Evolutionary conservation across 2,797 vertebrate genomes (phyloP), one percentile per base, ranked within the genome.

Genomic region (Rhinichthys osculus): DNA sequence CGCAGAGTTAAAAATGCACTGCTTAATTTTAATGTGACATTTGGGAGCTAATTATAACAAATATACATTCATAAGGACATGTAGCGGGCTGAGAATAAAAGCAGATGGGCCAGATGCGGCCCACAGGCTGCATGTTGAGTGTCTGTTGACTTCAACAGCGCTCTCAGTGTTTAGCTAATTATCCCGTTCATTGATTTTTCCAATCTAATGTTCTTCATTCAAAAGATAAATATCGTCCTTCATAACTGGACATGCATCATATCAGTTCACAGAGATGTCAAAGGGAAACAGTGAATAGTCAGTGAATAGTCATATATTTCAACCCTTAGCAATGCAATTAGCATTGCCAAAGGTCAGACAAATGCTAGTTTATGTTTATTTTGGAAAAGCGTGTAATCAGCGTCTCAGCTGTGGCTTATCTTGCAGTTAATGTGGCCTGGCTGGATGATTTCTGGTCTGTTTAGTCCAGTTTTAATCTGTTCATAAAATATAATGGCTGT

Each of bases 191-290:
- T 33, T 62, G 74, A 85, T 87, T 70, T 81, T 33, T 44, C 40
- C 78, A 79, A 64, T 57, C 74, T 64, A 62, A 59, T 71, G 54
- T 84, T 73, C 69, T 81, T 78, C 67, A 35, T 78, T 69, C 42
- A 30, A 30, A 44, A 82, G 64, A 62, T 42, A 27, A 73, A 47
- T 47, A 50, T 47, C 21, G 3, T 72, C 47, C 23, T 71, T 70
- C 59, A 57, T 35, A 74, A 69, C 52, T 83, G 76, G 70, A 71
- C 76, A 52, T 84, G 62, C 79, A 23, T 79, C 62, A 54, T 44
- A 82, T 23, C 21, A n/a, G 19, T 44, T 64, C 19, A 78, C 30
- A 59, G 40, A 71, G 47, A 27, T 52, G n/a, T 82, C 35, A 82
- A 54, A 82, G 52, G 38, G 19, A 74, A 73, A 4, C 35, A 69